Conservation (phyloP, 1,140 invertebrate genomes). For the Ceratitis capitata region DNA sequence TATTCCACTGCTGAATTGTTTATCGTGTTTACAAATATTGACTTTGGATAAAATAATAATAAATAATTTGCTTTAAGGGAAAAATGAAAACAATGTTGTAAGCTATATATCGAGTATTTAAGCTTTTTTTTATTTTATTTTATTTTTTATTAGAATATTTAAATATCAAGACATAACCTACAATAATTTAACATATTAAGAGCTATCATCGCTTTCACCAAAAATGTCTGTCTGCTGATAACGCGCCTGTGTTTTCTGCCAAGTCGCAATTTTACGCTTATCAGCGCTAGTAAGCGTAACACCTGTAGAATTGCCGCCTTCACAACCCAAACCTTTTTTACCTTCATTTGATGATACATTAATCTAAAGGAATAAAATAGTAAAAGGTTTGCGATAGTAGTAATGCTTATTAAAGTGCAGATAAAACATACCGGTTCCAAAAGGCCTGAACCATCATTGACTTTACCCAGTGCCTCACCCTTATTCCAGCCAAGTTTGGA, state of each 20-base stretch:
- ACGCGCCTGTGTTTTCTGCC: conserved; percentile 65
- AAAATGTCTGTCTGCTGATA: conserved; percentile 65
- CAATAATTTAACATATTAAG: conserved; percentile 15
- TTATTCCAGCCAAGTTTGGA: conserved; percentile 94
- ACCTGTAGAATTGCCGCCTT: conserved; percentile 37
- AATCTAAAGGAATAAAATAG: conserved; percentile 49
- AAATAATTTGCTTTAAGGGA: too few relatives aligned
- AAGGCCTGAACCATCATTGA: conserved; percentile 72
- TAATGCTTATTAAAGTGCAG: not conserved
- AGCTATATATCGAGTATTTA: too few relatives aligned
- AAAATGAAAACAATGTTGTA: too few relatives aligned
- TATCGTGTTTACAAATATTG: too few relatives aligned
- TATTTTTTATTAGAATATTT: conserved; percentile 4
- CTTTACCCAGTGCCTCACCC: conserved; percentile 84
- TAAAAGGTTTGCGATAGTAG: not conserved
- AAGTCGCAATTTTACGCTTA: conserved; percentile 60
- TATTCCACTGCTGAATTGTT: too few relatives aligned
- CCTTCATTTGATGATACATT: conserved; percentile 61
- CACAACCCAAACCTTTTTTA: conserved; percentile 56
- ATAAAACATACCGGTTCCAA: conserved; percentile 78
- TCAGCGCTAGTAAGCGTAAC: conserved; percentile 42
- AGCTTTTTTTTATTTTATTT: too few relatives aligned
- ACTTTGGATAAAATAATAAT: too few relatives aligned
- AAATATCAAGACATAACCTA: not conserved
- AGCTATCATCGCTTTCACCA: conserved; percentile 28